Evolutionary conservation across 2,797 vertebrate genomes (phyloP).

Genomic region (Euthynnus affinis): DNA sequence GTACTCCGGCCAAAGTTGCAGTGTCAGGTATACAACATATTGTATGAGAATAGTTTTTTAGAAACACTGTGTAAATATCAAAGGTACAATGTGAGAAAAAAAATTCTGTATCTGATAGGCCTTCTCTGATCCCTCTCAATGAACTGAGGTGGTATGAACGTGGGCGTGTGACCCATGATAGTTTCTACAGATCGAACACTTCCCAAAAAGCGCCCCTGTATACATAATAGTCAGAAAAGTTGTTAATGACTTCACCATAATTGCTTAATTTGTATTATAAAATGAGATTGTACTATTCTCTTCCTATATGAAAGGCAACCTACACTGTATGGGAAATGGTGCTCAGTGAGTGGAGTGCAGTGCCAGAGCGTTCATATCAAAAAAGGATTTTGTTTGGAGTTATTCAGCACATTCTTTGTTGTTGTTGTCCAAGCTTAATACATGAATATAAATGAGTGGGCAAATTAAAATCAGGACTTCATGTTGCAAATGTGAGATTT

Average conservation of each 20-base stretch:
- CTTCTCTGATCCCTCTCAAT: constrained; percentile 29
- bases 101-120: constrained; percentile 28
- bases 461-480: background rate
- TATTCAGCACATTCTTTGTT: constrained; percentile 48
- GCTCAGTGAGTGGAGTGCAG: constrained; percentile 7
- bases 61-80: constrained; percentile 20
- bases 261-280: constrained; percentile 66
- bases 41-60: background rate
- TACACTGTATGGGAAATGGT: constrained; percentile 34
- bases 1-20: background rate
- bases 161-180: constrained; percentile 6
- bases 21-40: background rate
- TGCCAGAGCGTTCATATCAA: constrained; percentile 35
- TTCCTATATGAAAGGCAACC: constrained; percentile 46
- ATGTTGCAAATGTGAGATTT: constrained; percentile 4
- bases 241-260: constrained; percentile 44
- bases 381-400: constrained; percentile 31
- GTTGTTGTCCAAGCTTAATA: constrained; percentile 15
- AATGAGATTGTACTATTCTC: constrained; percentile 46
- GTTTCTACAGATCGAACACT: constrained; percentile 26
- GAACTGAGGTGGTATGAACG: constrained; percentile 25
- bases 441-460: constrained; percentile 31
- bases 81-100: background rate
- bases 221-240: constrained; percentile 21
- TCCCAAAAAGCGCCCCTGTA: constrained; percentile 5